Evolutionary conservation across 2,797 vertebrate species (phyloP).

Genomic region (Gymnothorax reevesii): DNA sequence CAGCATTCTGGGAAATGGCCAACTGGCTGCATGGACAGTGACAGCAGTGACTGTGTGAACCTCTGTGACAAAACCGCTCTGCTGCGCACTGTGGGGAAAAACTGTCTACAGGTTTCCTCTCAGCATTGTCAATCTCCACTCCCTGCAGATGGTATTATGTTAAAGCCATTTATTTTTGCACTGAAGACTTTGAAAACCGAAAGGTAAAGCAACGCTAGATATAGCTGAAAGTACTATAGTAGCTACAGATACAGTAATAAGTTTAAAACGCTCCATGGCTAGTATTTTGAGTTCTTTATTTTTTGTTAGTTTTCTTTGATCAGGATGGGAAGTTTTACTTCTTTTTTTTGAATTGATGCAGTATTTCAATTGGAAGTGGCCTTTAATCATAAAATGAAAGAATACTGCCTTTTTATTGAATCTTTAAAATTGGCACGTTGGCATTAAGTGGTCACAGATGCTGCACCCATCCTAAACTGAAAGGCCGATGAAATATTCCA

Average conservation of each 20-base stretch:
- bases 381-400: slow-evolving; percentile 9
- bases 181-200: slow-evolving; percentile 48
- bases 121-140: slow-evolving; percentile 46
- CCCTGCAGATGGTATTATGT: slow-evolving; percentile 50
- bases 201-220: slow-evolving; percentile 18
- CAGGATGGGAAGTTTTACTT: background rate
- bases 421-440: background rate
- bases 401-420: slow-evolving; percentile 11
- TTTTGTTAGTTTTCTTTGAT: slow-evolving; percentile 1
- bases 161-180: slow-evolving; percentile 50
- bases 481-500: background rate
- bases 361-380: slow-evolving; percentile 9
- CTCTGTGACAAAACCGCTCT: slow-evolving; percentile 38
- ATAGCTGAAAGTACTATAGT: slow-evolving; percentile 34
- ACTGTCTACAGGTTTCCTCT: slow-evolving; percentile 33
- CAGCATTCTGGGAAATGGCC: slow-evolving; percentile 40
- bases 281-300: slow-evolving; percentile 14
- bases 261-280: slow-evolving; percentile 34
- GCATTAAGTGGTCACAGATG: slow-evolving; percentile 1
- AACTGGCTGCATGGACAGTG: slow-evolving; percentile 39
- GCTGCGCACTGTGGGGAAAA: slow-evolving; percentile 53
- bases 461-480: background rate
- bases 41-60: slow-evolving; percentile 33
- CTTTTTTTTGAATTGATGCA: background rate
- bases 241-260: slow-evolving; percentile 37